Conservation (phyloP, 2,888 invertebrate genomes). For the Elysia crispata region DNA sequence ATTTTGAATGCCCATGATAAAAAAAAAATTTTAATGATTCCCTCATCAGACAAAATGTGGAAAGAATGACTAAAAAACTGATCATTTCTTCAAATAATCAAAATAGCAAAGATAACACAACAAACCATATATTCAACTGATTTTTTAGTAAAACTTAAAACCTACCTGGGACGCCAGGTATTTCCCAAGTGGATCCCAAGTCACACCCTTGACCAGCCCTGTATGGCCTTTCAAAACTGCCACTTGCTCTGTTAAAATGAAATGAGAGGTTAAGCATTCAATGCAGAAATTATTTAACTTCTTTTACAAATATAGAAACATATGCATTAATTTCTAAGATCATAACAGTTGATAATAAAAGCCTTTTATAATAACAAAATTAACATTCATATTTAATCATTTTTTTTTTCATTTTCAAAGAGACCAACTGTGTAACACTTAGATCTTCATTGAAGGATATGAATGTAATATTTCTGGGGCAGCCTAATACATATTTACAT, state of each 20-base stretch:
- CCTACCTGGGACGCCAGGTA: slow-evolving; percentile 91
- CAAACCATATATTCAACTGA: neutral
- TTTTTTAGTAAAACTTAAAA: neutral
- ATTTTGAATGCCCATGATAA: too few relatives aligned
- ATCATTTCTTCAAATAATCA: neutral
- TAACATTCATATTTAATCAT: too few relatives aligned
- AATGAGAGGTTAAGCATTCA: neutral
- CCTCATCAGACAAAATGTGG: neutral
- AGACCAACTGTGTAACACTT: too few relatives aligned
- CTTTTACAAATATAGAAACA: too few relatives aligned
- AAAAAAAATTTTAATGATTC: neutral
- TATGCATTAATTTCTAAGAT: too few relatives aligned
- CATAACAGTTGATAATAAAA: too few relatives aligned
- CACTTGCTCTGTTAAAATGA: slow-evolving; percentile 78
- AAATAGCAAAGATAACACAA: neutral
- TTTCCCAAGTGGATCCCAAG: slow-evolving; percentile 99
- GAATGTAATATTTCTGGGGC: too few relatives aligned
- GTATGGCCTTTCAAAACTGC: slow-evolving; percentile 90
- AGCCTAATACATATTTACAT: too few relatives aligned
- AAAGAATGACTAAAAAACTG: neutral
- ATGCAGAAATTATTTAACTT: too few relatives aligned
- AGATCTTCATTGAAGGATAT: too few relatives aligned
- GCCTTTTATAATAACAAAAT: too few relatives aligned
- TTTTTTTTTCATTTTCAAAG: too few relatives aligned
- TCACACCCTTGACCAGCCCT: slow-evolving; percentile 96